Evolutionary conservation across 2,113 vertebrate genomes (phyloP).

Genomic region (Merops nubicus): DNA sequence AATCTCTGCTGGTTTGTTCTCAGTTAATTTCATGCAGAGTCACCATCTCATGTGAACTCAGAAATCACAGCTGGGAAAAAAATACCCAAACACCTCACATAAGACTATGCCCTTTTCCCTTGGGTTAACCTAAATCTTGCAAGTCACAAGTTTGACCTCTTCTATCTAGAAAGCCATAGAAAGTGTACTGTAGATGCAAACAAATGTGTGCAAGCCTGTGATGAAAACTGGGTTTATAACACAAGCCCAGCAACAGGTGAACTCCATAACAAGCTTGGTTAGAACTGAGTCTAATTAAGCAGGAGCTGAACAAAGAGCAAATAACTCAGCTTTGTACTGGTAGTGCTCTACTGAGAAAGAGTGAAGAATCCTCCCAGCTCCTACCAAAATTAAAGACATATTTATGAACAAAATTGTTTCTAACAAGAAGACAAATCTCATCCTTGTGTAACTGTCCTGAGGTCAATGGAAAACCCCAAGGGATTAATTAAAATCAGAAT

Average conservation of each 20-base stretch:
- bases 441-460: constrained; percentile 50
- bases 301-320: not conserved
- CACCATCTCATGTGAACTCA: not conserved
- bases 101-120: not conserved
- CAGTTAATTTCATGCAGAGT: not conserved
- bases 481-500: constrained; percentile 59
- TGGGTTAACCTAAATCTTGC: not conserved
- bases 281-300: not conserved
- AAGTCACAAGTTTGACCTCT: not conserved
- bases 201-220: not conserved
- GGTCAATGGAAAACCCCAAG: constrained; percentile 42
- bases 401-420: constrained; percentile 56
- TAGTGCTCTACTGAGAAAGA: not conserved
- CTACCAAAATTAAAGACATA: constrained; percentile 58
- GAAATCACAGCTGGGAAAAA: not conserved
- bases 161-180: not conserved
- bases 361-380: constrained; percentile 14
- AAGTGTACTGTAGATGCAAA: not conserved
- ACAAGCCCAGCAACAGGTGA: constrained; percentile 25
- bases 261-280: not conserved
- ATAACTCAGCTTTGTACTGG: not conserved
- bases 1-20: not conserved
- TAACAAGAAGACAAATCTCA: constrained; percentile 44
- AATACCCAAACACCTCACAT: too few species aligned
- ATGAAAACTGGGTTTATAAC: not conserved